A percentile compares a stretch with the other conserved stretches of the same genome.
Evolutionary conservation across 2,797 vertebrate species (phyloP).

Genomic region (Myotis findleyi): DNA sequence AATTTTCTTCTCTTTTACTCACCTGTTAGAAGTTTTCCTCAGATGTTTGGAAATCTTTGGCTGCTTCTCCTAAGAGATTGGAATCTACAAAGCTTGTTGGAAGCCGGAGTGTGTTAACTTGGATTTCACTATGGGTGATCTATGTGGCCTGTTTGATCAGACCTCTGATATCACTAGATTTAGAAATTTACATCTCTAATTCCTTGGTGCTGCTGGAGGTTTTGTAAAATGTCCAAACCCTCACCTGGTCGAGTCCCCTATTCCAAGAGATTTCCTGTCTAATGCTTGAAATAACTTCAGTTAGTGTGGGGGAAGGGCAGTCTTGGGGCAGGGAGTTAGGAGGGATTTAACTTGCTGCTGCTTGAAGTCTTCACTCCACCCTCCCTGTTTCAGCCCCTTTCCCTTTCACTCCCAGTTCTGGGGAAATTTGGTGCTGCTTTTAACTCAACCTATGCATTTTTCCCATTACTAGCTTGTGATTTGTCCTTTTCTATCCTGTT

Average conservation of each 20-base stretch:
- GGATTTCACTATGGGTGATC: neutral
- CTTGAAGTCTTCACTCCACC: neutral
- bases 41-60: neutral
- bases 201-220: neutral
- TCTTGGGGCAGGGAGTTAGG: neutral
- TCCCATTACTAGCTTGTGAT: neutral
- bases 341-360: neutral
- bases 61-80: neutral
- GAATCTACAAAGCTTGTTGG: conserved; percentile 7
- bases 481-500: neutral
- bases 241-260: neutral
- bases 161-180: neutral
- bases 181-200: neutral
- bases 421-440: neutral
- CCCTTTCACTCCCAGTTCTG: neutral
- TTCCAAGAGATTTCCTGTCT: neutral
- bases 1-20: neutral
- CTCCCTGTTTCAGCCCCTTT: neutral
- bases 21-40: conserved; percentile 24
- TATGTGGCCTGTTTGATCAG: neutral
- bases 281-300: neutral
- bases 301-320: neutral
- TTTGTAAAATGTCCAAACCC: neutral
- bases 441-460: neutral
- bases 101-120: neutral